Evolutionary conservation across 2,797 vertebrate genomes (phyloP).

Genomic region (Enteromius treurensis): DNA sequence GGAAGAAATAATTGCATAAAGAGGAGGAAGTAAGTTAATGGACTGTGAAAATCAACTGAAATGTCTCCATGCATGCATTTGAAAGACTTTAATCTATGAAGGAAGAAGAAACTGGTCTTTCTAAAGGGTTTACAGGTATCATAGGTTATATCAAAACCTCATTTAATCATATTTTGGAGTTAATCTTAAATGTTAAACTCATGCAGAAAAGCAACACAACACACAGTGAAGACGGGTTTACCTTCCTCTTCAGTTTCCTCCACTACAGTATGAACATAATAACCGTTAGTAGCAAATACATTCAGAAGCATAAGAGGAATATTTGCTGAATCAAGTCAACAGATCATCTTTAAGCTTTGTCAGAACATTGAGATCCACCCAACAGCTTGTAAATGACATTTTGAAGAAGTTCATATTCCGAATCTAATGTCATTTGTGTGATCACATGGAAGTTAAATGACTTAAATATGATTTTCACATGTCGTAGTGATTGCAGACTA

Average conservation of each 20-base stretch:
- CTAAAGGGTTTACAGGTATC: neutral
- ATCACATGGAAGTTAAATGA: neutral
- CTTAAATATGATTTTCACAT: neutral
- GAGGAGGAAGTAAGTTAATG: neutral
- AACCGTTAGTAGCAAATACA: constrained; percentile 62
- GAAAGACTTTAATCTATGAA: constrained; percentile 1
- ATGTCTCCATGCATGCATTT: neutral
- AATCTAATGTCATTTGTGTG: constrained; percentile 9
- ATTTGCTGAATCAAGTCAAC: constrained; percentile 23
- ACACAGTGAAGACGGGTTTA: constrained; percentile 58
- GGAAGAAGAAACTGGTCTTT: neutral
- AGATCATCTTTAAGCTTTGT: constrained; percentile 47
- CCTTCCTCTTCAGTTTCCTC: constrained; percentile 64
- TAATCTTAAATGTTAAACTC: neutral
- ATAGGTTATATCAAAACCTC: neutral
- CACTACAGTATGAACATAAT: constrained; percentile 67
- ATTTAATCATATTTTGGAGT: neutral
- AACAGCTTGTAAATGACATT: constrained; percentile 20
- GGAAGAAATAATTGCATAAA: constrained; percentile 19
- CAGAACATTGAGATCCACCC: constrained; percentile 60
- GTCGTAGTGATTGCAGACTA: neutral
- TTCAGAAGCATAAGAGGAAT: constrained; percentile 36
- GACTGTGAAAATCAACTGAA: constrained; percentile 13
- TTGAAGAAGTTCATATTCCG: neutral
- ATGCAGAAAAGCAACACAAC: constrained; percentile 53